A percentile compares a stretch with the other conserved stretches of the same genome.
phyloP scores from a whole-genome alignment of 1,140 invertebrate species.

The Drosophila orena region DNA sequence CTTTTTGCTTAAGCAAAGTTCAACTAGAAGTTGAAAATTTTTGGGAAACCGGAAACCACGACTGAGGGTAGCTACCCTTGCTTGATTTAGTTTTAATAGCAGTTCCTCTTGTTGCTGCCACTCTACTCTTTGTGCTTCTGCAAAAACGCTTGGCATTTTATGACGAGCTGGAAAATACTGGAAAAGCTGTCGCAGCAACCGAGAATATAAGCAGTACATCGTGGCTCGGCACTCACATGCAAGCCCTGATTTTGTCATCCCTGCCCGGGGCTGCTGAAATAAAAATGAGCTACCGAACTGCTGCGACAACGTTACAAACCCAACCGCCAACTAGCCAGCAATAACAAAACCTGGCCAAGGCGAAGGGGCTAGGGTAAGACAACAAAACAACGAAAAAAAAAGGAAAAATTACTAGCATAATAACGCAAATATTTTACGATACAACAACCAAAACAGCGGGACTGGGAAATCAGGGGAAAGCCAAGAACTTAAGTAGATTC shows the following conservation, averaged over 20 bases:
- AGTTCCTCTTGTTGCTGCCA: constrained; percentile 28
- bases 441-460: constrained; percentile 40
- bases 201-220: constrained; percentile 2
- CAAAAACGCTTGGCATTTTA: constrained; percentile 71
- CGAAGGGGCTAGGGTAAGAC: constrained; percentile 1
- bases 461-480: constrained; percentile 57
- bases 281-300: constrained; percentile 76
- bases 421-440: constrained; percentile 83
- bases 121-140: constrained; percentile 35
- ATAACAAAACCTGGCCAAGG: neutral
- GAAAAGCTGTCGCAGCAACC: constrained; percentile 14
- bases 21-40: constrained; percentile 44
- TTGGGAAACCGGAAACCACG: constrained; percentile 36
- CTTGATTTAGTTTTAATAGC: constrained; percentile 68
- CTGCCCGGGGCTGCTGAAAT: constrained; percentile 59
- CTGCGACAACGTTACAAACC: constrained; percentile 35
- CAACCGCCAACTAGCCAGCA: constrained; percentile 39
- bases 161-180: constrained; percentile 41
- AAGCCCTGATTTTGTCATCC: constrained; percentile 69
- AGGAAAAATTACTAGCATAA: constrained; percentile 80
- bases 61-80: constrained; percentile 1
- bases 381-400: no score
- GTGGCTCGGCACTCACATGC: constrained; percentile 41
- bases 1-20: constrained; percentile 31
- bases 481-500: constrained; percentile 79